Conservation (phyloP, 1,140 invertebrate species). For the Ips nitidus region DNA sequence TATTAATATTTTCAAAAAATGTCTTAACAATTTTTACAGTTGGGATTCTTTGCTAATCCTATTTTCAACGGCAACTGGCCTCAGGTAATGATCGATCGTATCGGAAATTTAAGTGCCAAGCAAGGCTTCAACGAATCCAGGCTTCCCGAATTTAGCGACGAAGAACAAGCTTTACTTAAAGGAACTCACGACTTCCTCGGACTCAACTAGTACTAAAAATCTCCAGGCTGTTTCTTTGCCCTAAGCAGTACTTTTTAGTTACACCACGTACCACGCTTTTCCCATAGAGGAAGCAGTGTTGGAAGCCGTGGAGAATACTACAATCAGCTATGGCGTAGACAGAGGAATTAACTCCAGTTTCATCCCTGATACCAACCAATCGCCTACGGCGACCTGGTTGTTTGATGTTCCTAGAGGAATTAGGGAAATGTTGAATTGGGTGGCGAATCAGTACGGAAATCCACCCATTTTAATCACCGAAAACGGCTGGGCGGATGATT, state of each 20-base stretch:
- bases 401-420: constrained; percentile 57
- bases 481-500: constrained; percentile 54
- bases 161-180: constrained; percentile 60
- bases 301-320: background rate
- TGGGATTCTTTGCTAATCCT: constrained; percentile 64
- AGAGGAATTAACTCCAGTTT: background rate
- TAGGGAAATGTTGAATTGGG: constrained; percentile 57
- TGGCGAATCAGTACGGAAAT: constrained; percentile 58
- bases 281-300: background rate
- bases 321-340: constrained; percentile 7
- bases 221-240: background rate
- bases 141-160: constrained; percentile 61
- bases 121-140: constrained; percentile 62
- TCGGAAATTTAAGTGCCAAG: constrained; percentile 58
- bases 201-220: constrained; percentile 35
- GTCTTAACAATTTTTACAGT: constrained; percentile 54
- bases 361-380: background rate
- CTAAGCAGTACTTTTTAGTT: constrained; percentile 19
- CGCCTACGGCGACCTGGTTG: constrained; percentile 8
- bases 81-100: constrained; percentile 58
- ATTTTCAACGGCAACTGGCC: constrained; percentile 70
- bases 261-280: constrained; percentile 14
- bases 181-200: constrained; percentile 50
- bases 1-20: background rate
- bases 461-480: constrained; percentile 60